Conservation (phyloP, 2,888 invertebrate species). For the Drosophila parthenogenetica region DNA sequence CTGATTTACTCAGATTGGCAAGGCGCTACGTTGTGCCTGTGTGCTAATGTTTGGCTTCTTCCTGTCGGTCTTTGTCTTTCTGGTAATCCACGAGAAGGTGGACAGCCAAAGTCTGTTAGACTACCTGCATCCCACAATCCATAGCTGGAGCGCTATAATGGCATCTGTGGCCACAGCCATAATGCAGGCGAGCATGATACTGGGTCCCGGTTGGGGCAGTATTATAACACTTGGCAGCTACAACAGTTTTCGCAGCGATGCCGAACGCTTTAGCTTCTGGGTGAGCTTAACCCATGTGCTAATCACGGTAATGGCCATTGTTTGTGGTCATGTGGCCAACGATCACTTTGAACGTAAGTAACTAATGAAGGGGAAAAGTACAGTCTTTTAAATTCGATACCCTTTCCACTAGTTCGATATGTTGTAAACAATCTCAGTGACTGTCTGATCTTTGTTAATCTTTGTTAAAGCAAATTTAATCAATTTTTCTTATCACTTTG, state of each 20-base stretch:
- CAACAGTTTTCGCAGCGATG: conserved; percentile 91
- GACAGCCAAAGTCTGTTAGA: conserved; percentile 50
- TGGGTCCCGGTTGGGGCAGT: conserved; percentile 95
- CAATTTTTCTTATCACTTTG: too few species aligned
- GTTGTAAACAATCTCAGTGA: too few species aligned
- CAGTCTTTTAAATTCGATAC: too few species aligned
- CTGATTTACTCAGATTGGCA: conserved; percentile 75
- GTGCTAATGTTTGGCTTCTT: conserved; percentile 78
- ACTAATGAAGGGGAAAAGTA: too few species aligned
- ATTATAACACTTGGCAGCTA: conserved; percentile 93
- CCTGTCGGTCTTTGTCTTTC: conserved; percentile 73
- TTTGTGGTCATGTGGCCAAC: conserved; percentile 79
- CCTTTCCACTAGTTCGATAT: too few species aligned
- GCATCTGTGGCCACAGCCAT: conserved; percentile 60
- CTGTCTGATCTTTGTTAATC: too few species aligned
- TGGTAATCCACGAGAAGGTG: conserved; percentile 67
- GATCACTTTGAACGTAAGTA: conserved; percentile 82
- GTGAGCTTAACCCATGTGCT: conserved; percentile 77
- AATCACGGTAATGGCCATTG: conserved; percentile 72
- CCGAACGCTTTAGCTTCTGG: conserved; percentile 85
- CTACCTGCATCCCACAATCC: conserved; percentile 64
- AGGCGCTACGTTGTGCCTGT: conserved; percentile 77
- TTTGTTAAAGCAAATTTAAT: too few species aligned
- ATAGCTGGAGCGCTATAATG: conserved; percentile 46
- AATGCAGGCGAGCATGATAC: conserved; percentile 87